phyloP scores from a whole-genome alignment of 2,113 vertebrate genomes.

The Gadus macrocephalus region DNA sequence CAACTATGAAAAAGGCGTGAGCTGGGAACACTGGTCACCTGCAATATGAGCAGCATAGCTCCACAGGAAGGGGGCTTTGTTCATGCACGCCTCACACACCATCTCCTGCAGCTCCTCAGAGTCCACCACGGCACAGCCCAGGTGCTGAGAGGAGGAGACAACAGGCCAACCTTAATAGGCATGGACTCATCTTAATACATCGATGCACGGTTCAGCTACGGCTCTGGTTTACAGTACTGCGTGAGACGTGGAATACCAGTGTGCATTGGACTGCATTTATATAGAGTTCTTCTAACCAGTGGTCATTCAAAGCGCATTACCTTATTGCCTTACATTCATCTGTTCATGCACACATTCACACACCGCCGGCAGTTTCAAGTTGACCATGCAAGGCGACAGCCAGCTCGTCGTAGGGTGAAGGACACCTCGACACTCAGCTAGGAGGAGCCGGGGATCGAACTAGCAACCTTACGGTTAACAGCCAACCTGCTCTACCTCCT shows the following conservation, averaged over 20 bases:
- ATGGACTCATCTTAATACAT: background rate
- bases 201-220: background rate
- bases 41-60: conserved; percentile 79
- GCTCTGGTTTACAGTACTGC: background rate
- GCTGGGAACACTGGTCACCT: conserved; percentile 63
- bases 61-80: conserved; percentile 85
- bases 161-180: background rate
- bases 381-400: too few species aligned
- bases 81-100: conserved; percentile 91
- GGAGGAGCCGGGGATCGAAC: too few species aligned
- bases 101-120: conserved; percentile 90
- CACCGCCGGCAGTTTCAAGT: too few species aligned
- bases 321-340: too few species aligned
- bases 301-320: too few species aligned
- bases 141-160: conserved; percentile 72
- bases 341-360: too few species aligned
- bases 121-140: conserved; percentile 77
- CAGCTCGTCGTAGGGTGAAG: too few species aligned
- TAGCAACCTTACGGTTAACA: too few species aligned
- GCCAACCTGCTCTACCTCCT: too few species aligned
- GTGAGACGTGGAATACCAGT: background rate
- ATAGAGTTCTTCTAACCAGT: too few species aligned
- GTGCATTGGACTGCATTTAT: background rate
- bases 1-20: too few species aligned
- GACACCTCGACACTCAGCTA: too few species aligned